Evolutionary conservation across 2,888 invertebrate species (phyloP), one percentile per base, ranked within the genome.

Genomic region (Lasioglossum vierecki): DNA sequence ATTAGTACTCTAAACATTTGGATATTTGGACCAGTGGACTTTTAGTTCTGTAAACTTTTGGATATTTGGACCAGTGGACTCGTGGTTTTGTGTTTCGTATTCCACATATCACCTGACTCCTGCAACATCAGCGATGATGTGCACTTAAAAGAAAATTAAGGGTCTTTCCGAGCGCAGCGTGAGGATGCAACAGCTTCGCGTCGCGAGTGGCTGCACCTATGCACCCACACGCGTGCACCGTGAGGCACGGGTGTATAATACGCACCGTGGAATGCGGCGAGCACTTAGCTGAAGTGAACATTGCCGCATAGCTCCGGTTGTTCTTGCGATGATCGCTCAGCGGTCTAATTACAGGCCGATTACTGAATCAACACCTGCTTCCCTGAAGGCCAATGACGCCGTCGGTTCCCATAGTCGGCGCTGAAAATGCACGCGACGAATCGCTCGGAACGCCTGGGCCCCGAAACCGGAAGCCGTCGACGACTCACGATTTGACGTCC

Each of bases 251-350:
- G 60, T 80, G 35, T 70, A 80, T 75, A 53, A 80, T 80, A 53
- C 30, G 74, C 49, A 68, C 35, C 39, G 13, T 22, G 82, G 85
- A 86, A 88, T 82, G 85, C 87, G 81, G 22, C 63, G 74, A 72
- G 75, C 86, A 75, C 78, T 79, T 80, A 76, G 49, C 72, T 68
- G 80, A 82, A 72, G 77, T 80, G 77, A 76, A 76, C 81, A 76
- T 71, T 73, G 79, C 79, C 70, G 80, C 83, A 70, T 83, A 82
- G 79, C 82, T 72, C 57, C 60, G 84, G 79, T 73, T 8, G 63
- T 91, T 91, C 92, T 90, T 91, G 91, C 89, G 88, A 88, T 90
- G 91, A 89, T 90, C 90, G 88, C 91, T 91, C 90, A 90, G 84
- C 88, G 76, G 85, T 80, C 88, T 88, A 91, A 92, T 92, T 91